Evolutionary conservation across 2,888 invertebrate species (phyloP).

Genomic region (Graphium colonna): DNA sequence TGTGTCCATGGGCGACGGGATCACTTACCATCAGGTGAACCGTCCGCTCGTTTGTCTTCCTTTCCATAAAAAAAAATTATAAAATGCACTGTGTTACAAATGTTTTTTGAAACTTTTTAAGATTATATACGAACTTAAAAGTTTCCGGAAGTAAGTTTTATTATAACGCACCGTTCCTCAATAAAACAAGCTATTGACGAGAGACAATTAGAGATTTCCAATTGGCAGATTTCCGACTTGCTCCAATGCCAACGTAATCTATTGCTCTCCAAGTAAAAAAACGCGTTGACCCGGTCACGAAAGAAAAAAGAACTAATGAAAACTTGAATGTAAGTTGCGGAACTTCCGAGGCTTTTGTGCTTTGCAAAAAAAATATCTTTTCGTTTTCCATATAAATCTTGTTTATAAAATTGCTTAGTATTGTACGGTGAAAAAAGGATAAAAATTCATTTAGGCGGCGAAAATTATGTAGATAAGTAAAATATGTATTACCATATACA

Average conservation of each 20-base stretch:
- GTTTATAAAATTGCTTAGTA: too few species aligned
- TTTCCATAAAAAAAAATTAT: too few species aligned
- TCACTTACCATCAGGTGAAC: too few species aligned
- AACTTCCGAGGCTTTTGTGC: background rate
- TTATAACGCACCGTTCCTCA: background rate
- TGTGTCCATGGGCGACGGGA: too few species aligned
- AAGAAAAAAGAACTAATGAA: background rate
- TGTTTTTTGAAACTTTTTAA: background rate
- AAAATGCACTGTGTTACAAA: too few species aligned
- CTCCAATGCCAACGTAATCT: conserved; percentile 4
- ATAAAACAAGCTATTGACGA: background rate
- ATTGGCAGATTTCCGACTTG: conserved; percentile 12
- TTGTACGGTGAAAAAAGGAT: too few species aligned
- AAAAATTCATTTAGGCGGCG: too few species aligned
- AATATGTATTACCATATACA: too few species aligned
- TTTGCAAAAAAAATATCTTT: background rate
- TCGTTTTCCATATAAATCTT: background rate
- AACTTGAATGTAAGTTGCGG: background rate
- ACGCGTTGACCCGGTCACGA: background rate
- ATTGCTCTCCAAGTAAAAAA: conserved; percentile 5
- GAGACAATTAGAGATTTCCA: conserved; percentile 3
- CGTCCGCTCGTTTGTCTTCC: too few species aligned
- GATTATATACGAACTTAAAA: background rate
- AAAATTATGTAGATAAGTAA: too few species aligned
- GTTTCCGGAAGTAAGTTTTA: background rate